A percentile compares a stretch with the other conserved stretches of the same genome.
phyloP scores from a whole-genome alignment of 2,797 vertebrate species.

The Babyrousa celebensis region DNA sequence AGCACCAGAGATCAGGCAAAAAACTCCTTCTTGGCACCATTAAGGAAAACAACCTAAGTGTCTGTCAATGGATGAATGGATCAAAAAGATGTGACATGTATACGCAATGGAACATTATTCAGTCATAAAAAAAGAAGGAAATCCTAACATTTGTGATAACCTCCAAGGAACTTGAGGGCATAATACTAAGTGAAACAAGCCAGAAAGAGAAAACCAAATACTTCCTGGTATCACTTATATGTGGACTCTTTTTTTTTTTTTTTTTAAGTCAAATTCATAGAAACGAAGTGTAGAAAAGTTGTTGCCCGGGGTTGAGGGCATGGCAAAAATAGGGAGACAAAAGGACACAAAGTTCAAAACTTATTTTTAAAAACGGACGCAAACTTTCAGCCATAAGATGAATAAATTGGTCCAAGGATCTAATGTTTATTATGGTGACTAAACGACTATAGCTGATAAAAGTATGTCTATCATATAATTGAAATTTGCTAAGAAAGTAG shows the following conservation, averaged over 20 bases:
- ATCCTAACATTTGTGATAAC: background rate
- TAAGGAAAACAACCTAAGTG: conserved; percentile 11
- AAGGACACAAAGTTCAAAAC: background rate
- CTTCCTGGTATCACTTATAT: background rate
- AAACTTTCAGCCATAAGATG: background rate
- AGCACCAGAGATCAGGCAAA: background rate
- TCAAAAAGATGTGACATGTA: background rate
- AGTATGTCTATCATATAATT: background rate
- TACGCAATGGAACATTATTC: background rate
- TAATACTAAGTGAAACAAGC: conserved; percentile 49
- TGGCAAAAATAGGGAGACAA: background rate
- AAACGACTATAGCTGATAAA: background rate
- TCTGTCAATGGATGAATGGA: background rate
- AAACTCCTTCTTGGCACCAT: background rate
- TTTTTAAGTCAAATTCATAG: background rate
- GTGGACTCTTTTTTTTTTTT: background rate
- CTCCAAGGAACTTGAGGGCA: background rate
- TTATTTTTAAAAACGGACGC: background rate
- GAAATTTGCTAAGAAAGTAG: background rate
- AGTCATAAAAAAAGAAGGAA: background rate
- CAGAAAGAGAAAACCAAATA: conserved; percentile 48
- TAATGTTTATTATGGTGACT: conserved; percentile 22
- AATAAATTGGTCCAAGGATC: conserved; percentile 18
- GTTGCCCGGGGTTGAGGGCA: background rate
- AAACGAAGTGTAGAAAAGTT: background rate